Percentiles rank a stretch among this genome's conserved stretches.
Evolutionary conservation across 2,113 vertebrate genomes (phyloP).

Genomic region (Naja naja): DNA sequence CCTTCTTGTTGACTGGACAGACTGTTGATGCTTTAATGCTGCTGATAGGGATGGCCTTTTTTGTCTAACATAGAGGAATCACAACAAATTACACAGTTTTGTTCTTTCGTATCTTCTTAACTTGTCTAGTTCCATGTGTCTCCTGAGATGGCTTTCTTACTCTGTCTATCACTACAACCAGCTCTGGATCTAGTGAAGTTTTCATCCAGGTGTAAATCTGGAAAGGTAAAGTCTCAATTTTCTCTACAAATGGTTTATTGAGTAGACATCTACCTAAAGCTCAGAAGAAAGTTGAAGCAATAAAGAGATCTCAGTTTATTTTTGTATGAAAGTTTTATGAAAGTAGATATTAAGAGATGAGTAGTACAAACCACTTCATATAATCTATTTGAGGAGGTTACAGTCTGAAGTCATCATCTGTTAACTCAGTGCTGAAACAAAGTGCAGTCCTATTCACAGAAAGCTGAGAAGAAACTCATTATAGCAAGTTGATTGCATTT

Average conservation of each 20-base stretch:
- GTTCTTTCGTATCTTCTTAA: not conserved
- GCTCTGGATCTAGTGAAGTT: not conserved
- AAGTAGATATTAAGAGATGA: not conserved
- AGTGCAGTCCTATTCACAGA: not conserved
- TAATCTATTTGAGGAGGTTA: not conserved
- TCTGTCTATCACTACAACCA: not conserved
- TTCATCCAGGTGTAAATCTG: not conserved
- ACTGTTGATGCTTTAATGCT: not conserved
- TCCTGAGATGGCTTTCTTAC: not conserved
- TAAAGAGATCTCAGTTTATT: not conserved
- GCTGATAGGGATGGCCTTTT: not conserved
- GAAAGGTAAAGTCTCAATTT: conserved; percentile 12
- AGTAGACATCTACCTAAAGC: not conserved
- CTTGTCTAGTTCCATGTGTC: not conserved
- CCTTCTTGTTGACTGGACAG: not conserved
- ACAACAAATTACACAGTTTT: not conserved
- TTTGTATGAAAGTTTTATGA: not conserved
- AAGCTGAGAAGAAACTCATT: not conserved
- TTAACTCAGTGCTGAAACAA: not conserved
- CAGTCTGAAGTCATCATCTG: not conserved
- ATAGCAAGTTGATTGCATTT: not conserved
- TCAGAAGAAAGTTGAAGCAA: not conserved
- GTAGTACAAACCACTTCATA: not conserved
- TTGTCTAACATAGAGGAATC: not conserved
- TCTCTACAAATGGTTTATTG: not conserved